A percentile compares a stretch with the other conserved stretches of the same genome.
Evolutionary conservation across 2,113 vertebrate genomes (phyloP).

Genomic region (Scytalopus superciliaris): DNA sequence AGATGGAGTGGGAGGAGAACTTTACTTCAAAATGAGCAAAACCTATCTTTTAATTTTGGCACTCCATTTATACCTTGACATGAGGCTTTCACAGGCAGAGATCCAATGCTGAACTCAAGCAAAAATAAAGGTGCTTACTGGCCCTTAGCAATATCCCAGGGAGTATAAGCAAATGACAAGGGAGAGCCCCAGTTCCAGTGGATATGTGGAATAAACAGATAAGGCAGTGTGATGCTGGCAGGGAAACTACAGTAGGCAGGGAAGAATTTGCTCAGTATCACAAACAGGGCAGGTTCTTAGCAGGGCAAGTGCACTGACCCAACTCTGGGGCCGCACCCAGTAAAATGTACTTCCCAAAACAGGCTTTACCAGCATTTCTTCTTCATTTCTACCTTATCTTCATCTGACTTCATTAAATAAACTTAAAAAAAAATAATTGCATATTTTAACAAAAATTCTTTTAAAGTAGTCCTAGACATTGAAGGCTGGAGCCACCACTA

Average conservation of each 20-base stretch:
- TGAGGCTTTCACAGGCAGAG: background rate
- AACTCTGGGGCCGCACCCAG: fast-evolving
- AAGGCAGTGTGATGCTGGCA: background rate
- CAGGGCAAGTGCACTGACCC: background rate
- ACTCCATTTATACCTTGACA: background rate
- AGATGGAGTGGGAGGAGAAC: background rate
- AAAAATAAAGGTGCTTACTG: background rate
- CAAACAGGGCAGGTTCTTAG: background rate
- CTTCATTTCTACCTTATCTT: background rate
- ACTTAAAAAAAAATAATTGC: background rate
- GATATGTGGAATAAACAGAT: background rate
- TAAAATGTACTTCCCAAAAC: background rate
- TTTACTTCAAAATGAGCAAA: background rate
- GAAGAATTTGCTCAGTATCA: background rate
- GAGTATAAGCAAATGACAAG: background rate
- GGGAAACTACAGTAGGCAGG: background rate
- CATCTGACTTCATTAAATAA: background rate
- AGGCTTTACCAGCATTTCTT: background rate
- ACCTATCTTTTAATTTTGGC: background rate
- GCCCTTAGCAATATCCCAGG: background rate
- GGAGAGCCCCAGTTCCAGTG: background rate
- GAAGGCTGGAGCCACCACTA: background rate
- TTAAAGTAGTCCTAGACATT: background rate
- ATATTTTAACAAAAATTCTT: background rate
- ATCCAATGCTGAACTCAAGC: background rate